Conservation (phyloP, 2,888 invertebrate species). For the Fragum fragum region DNA sequence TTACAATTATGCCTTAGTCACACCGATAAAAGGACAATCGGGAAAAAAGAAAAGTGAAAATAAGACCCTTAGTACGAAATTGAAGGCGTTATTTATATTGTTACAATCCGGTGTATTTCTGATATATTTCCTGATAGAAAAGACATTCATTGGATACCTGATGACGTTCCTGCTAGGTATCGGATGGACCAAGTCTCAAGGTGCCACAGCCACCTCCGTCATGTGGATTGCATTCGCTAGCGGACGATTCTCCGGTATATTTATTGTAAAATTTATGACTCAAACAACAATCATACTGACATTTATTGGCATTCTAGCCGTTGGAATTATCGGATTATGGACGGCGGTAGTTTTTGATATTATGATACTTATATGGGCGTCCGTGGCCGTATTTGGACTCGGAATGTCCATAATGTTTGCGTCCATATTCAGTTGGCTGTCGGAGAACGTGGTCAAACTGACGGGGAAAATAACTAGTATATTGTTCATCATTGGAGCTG, state of each 20-base stretch:
- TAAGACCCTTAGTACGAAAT: background rate
- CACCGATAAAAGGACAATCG: background rate
- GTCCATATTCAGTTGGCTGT: constrained; percentile 86
- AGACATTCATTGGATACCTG: constrained; percentile 86
- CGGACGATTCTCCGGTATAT: constrained; percentile 85
- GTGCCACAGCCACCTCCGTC: constrained; percentile 83
- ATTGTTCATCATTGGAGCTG: constrained; percentile 85
- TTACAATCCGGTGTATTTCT: constrained; percentile 29
- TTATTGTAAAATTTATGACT: constrained; percentile 82
- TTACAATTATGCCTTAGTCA: constrained; percentile 27
- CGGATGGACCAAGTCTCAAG: constrained; percentile 80
- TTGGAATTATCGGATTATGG: constrained; percentile 59
- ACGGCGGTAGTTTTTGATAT: constrained; percentile 49
- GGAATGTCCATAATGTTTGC: constrained; percentile 87
- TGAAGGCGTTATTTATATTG: constrained; percentile 28
- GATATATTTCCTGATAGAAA: constrained; percentile 77
- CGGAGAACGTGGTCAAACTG: constrained; percentile 84
- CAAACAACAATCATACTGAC: constrained; percentile 83
- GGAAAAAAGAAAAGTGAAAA: background rate
- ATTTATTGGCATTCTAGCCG: constrained; percentile 66
- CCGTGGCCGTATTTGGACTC: constrained; percentile 83
- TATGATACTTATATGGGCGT: constrained; percentile 78
- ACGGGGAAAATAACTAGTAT: constrained; percentile 86
- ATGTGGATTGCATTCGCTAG: constrained; percentile 87
- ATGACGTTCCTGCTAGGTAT: constrained; percentile 84